Evolutionary conservation across 2,888 invertebrate species (phyloP), one percentile per base, ranked within the genome.

Genomic region (Hydropsyche betteni): DNA sequence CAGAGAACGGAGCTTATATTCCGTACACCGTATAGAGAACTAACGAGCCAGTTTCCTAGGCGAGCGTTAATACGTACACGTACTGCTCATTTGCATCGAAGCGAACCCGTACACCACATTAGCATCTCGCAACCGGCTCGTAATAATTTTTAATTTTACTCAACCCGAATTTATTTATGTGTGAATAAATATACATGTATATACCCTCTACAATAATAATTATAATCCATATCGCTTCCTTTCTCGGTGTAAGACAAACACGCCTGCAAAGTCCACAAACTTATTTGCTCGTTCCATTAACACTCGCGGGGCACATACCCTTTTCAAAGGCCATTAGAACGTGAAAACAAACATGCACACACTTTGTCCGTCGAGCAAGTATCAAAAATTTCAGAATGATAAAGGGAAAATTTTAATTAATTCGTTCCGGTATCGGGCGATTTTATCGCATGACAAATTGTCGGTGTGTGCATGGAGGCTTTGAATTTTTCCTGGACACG

Each of bases 241-340:
- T 64, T n/a, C 34, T 34, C 36, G 34, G 34, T 36, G n/a, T 64
- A 64, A 64, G 64, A 64, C 36, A 64, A 64, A 64, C 64, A 64
- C 64, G 64, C 34, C 34, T 1, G 36, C 12, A 64, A 64, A 64
- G 64, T 64, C 64, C 34, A 64, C 64, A 64, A 64, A 64, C 64
- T 64, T 64, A 64, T 64, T 64, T 64, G 34, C 64, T 64, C 64
- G 34, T 34, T 64, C 34, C 64, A 64, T 64, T 64, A 64, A 64
- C 64, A 64, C 64, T 64, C 64, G 64, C 36, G 34, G 5, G 12
- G 64, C 64, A 64, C n/a, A 64, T 36, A 64, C 64, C 64, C 64
- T 64, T 64, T 64, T 64, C 64, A 64, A 64, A 64, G 33, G 34
- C 64, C 36, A 64, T 64, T 64, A 64, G 34, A 64, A 36, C 64